Evolutionary conservation across 2,888 invertebrate genomes (phyloP).

Genomic region (Scaptomyza reducta): DNA sequence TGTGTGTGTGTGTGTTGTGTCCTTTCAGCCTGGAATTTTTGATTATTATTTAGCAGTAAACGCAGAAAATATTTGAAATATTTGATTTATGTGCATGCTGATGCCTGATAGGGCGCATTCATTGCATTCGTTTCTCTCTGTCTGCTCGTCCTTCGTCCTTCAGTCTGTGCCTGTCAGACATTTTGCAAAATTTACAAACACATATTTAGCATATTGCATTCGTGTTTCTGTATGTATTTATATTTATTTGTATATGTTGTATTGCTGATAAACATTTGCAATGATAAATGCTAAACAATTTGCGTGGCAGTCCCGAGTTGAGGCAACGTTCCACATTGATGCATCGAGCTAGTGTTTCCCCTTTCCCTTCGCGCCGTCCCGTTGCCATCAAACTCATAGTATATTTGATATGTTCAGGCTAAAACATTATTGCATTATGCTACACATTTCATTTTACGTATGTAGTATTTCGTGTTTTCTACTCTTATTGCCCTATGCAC

Average conservation of each 20-base stretch:
- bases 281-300: constrained; percentile 76
- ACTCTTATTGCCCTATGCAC: constrained; percentile 69
- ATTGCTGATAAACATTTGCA: constrained; percentile 68
- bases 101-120: constrained; percentile 63
- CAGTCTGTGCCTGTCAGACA: constrained; percentile 24
- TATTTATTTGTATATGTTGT: constrained; percentile 23
- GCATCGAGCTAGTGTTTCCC: constrained; percentile 3
- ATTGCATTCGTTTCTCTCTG: constrained; percentile 46
- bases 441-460: constrained; percentile 26
- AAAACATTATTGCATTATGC: constrained; percentile 51
- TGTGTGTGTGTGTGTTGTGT: constrained; percentile 25
- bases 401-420: constrained; percentile 56
- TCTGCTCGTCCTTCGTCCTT: constrained; percentile 9
- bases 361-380: background rate
- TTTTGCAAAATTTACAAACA: constrained; percentile 50
- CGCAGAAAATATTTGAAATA: constrained; percentile 71
- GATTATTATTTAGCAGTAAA: constrained; percentile 76
- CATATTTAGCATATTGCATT: constrained; percentile 47
- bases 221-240: constrained; percentile 6
- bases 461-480: constrained; percentile 17
- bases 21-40: constrained; percentile 62
- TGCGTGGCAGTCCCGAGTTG: constrained; percentile 64
- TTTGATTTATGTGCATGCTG: constrained; percentile 74
- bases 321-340: constrained; percentile 29
- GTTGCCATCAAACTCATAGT: constrained; percentile 22